These are phyloP conservation scores for Lepidonotus clava DNA, from an alignment of 2,888 invertebrate genomes.

Conservation along the genomic window DNA sequence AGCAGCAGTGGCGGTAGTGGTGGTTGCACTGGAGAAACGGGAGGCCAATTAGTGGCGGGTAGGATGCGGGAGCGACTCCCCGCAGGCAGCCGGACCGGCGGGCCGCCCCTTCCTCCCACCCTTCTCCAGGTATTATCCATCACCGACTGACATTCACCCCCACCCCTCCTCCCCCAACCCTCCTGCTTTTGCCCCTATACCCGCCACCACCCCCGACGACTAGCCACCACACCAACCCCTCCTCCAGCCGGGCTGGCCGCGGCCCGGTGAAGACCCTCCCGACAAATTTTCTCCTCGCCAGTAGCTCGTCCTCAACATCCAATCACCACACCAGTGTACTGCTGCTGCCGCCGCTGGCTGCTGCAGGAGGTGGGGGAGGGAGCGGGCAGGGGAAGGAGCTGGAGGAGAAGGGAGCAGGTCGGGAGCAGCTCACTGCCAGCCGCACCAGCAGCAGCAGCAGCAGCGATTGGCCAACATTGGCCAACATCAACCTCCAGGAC, in stretches of 20 bases:
- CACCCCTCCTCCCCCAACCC: neutral
- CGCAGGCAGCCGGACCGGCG: neutral
- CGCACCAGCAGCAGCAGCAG: neutral
- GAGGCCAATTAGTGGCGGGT: neutral
- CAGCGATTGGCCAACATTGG: neutral
- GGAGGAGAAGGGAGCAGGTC: neutral
- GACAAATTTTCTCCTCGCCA: conserved; percentile 42
- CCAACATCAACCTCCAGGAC: neutral
- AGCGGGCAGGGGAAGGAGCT: neutral
- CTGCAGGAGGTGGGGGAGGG: neutral
- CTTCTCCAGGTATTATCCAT: conserved; percentile 47
- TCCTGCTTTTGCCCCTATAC: too few relatives aligned
- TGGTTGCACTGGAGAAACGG: neutral
- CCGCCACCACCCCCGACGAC: too few relatives aligned
- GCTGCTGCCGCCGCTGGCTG: neutral
- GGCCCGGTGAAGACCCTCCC: conserved; percentile 33
- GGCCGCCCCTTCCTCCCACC: conserved; percentile 36
- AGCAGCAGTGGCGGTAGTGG: neutral
- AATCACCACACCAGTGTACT: conserved; percentile 35
- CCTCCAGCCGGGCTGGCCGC: too few relatives aligned
- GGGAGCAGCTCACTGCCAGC: conserved; percentile 4
- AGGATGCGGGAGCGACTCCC: neutral
- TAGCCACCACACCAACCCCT: too few relatives aligned
- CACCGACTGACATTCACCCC: conserved; percentile 42
- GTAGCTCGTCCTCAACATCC: conserved; percentile 29